Evolutionary conservation across 2,888 invertebrate genomes (phyloP).

Genomic region (Andrena flavipes): DNA sequence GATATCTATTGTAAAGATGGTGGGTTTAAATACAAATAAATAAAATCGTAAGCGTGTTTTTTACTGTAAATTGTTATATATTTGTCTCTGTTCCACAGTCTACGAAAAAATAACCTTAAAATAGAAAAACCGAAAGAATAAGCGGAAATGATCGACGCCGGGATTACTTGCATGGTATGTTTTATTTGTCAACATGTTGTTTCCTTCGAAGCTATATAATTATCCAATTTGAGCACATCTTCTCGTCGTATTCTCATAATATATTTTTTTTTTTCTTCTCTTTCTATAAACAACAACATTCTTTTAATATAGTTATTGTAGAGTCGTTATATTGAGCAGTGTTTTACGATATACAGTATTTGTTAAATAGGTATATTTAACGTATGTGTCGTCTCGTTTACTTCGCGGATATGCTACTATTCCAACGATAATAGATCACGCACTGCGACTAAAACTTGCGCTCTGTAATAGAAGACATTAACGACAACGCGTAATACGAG

Average conservation of each 20-base stretch:
- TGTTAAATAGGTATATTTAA: conserved; percentile 73
- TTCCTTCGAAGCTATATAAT: conserved; percentile 77
- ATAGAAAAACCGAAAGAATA: conserved; percentile 28
- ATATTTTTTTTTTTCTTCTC: conserved; percentile 68
- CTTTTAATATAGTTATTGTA: conserved; percentile 78
- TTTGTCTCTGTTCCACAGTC: conserved; percentile 46
- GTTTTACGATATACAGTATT: conserved; percentile 72
- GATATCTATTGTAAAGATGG: conserved; percentile 17
- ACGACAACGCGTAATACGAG: conserved; percentile 25
- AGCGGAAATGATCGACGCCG: conserved; percentile 16
- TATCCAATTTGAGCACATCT: conserved; percentile 80
- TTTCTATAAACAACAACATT: conserved; percentile 81
- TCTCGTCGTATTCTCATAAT: conserved; percentile 75
- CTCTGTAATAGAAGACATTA: conserved; percentile 59
- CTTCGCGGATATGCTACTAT: conserved; percentile 63
- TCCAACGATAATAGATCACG: conserved; percentile 53
- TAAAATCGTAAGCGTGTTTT: conserved; percentile 41
- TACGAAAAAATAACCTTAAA: conserved; percentile 70
- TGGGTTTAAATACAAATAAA: conserved; percentile 41
- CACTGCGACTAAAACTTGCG: conserved; percentile 60
- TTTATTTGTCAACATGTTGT: conserved; percentile 80
- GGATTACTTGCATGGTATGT: conserved; percentile 69
- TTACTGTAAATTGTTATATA: conserved; percentile 41
- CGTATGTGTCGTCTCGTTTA: conserved; percentile 56
- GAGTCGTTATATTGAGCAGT: conserved; percentile 82